These are phyloP conservation scores for Lepidocyrtinus sp. DNA, from an alignment of 2,888 invertebrate genomes.

Conservation along the genomic window DNA sequence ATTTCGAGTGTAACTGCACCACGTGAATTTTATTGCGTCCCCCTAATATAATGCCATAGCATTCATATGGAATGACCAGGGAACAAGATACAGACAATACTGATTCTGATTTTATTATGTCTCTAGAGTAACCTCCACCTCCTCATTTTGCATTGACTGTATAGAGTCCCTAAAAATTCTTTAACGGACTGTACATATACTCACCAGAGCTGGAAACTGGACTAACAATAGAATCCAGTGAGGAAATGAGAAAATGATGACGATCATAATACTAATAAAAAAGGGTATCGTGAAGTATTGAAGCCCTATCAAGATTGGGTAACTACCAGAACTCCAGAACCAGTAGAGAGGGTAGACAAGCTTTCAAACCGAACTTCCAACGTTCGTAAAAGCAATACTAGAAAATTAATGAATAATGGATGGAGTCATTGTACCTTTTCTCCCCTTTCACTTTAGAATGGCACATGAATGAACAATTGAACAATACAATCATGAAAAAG, in stretches of 20 bases:
- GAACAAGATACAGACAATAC: conserved; percentile 6
- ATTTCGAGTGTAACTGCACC: background rate
- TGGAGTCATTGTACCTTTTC: background rate
- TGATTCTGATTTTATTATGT: background rate
- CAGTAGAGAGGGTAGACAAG: background rate
- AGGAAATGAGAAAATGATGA: conserved; percentile 18
- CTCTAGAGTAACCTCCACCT: background rate
- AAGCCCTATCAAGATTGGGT: conserved; percentile 6
- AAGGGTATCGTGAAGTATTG: conserved; percentile 2
- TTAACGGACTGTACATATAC: background rate
- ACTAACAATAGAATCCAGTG: conserved; percentile 22
- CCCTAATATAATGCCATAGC: too few relatives aligned
- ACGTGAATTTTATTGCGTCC: background rate
- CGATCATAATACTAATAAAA: conserved; percentile 30
- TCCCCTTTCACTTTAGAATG: background rate
- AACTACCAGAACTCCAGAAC: background rate
- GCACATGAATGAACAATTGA: too few relatives aligned
- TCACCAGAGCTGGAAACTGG: background rate
- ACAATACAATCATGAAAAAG: too few relatives aligned
- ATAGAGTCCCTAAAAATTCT: background rate
- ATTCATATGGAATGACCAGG: too few relatives aligned
- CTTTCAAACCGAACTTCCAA: too few relatives aligned
- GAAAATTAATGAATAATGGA: too few relatives aligned
- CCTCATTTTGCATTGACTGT: background rate
- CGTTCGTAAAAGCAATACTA: too few relatives aligned